Conservation (phyloP, 2,888 invertebrate genomes). For the Cacoxenus indagator region DNA sequence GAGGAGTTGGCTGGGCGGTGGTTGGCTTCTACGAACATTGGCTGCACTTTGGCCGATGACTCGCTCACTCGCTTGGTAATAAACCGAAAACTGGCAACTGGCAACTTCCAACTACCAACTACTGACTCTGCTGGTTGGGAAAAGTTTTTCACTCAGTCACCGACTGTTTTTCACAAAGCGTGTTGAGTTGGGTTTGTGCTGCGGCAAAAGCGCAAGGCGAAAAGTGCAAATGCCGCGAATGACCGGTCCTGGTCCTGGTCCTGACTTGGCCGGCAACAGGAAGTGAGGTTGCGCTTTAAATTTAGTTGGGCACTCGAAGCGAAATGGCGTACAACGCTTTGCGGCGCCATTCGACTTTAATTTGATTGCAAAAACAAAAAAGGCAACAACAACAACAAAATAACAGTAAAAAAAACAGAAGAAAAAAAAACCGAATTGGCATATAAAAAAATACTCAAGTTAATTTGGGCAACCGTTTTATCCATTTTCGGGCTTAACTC, state of each 20-base stretch:
- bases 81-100: background rate
- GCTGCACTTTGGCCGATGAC: background rate
- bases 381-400: background rate
- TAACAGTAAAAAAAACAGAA: background rate
- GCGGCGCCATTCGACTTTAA: constrained; percentile 61
- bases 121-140: background rate
- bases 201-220: background rate
- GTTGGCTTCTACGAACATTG: background rate
- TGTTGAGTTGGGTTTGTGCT: background rate
- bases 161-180: constrained; percentile 5
- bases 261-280: background rate
- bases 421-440: background rate
- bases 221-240: background rate
- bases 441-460: background rate
- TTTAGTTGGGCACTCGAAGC: constrained; percentile 4
- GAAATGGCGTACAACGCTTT: background rate
- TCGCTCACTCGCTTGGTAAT: background rate
- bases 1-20: background rate
- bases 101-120: background rate
- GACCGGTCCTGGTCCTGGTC: background rate
- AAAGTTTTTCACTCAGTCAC: constrained; percentile 8
- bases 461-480: background rate
- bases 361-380: constrained; percentile 48
- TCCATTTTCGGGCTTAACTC: background rate
- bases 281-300: constrained; percentile 19